Evolutionary conservation across 2,797 vertebrate genomes (phyloP), one percentile per base, ranked within the genome.

Genomic region (Chrysocyon brachyurus): DNA sequence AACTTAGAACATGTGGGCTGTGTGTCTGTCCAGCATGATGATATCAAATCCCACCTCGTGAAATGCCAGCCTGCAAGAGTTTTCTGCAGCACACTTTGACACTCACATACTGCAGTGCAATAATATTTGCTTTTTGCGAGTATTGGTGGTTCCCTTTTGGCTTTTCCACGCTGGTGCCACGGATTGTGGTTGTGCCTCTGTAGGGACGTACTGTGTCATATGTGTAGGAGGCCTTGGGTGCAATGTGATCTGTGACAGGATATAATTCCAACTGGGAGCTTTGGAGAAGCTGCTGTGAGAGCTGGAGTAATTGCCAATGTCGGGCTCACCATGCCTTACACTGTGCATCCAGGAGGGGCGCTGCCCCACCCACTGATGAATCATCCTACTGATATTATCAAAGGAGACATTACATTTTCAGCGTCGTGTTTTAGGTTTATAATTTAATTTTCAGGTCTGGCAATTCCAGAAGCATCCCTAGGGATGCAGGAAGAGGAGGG

Each of bases 381-480:
- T 91, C 79, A 26, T 61, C n/a, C 0, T 36, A 64, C 63, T 61
- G 57, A 96, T 91, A 94, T 59, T 82, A 93, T 97, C 93, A 90
- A 91, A 97, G 87, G 94, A 96, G 88, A 97, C 83, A 46, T 87
- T 93, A 57, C 11, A 77, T 97, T 92, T 87, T 96, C 93, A 96
- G 84, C 79, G 59, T 90, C 95, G 70, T 95, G 92, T 96, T 97
- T 91, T 86, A 96, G 73, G 82, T 86, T 95, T 97, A 93, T 94
- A 92, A 96, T 96, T 94, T 95, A 96, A 96, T 97, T 97, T 96
- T 97, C 95, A 97, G 90, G 84, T 95, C 82, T 94, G 77, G 68
- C 77, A 97, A 90, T 94, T 97, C 85, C 52, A 84, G 70, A 97
- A 94, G 77, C 66, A 88, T 88, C 91, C 66, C 83, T 83, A 61